Evolutionary conservation across 2,113 vertebrate genomes (phyloP).

Genomic region (Pitta sordida): DNA sequence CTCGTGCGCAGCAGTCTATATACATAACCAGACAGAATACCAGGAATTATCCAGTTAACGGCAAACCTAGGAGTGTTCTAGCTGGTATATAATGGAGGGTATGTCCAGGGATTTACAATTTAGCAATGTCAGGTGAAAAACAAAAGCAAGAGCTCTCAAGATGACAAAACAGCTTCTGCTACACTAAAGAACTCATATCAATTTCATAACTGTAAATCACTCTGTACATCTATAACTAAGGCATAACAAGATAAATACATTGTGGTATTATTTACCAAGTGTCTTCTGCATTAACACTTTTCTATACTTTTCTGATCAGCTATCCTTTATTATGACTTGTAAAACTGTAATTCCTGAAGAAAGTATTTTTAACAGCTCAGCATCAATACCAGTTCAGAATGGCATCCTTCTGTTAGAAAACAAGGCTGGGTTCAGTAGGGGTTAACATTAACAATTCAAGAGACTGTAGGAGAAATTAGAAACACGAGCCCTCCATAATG

Average conservation of each 20-base stretch:
- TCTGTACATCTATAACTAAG: neutral
- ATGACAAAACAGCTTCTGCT: neutral
- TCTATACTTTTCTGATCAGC: neutral
- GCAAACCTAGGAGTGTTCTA: neutral
- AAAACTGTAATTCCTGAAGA: neutral
- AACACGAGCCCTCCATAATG: slow-evolving; percentile 60
- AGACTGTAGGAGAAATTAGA: slow-evolving; percentile 69
- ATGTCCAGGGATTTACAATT: neutral
- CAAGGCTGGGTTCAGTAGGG: slow-evolving; percentile 57
- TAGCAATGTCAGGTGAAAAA: neutral
- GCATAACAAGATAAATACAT: neutral
- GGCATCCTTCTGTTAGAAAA: slow-evolving; percentile 31
- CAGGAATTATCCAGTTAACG: neutral
- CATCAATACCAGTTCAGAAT: neutral
- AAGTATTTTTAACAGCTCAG: neutral
- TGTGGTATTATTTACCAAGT: neutral
- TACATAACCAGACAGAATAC: neutral
- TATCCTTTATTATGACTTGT: neutral
- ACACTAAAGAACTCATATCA: neutral
- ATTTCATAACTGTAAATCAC: neutral
- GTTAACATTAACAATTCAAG: slow-evolving; percentile 73
- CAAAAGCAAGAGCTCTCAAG: neutral
- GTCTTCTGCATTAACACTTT: neutral
- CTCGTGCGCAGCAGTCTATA: neutral
- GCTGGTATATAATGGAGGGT: neutral